Percentiles rank a stretch among this genome's conserved stretches.
Conservation (phyloP, 2,113 vertebrate species). For the Onychostoma macrolepis region DNA sequence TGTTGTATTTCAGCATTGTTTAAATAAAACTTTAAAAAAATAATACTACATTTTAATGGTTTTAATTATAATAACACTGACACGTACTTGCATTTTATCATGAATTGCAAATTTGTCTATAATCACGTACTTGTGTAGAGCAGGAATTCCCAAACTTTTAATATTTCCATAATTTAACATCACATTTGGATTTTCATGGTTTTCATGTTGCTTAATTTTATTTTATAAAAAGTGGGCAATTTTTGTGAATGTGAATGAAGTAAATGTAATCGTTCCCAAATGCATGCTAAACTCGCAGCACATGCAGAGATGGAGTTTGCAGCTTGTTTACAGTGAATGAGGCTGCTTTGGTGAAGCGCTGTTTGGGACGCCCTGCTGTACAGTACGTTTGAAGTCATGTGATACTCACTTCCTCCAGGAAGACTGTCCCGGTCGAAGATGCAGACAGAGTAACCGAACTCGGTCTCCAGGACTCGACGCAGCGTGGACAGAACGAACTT, state of each 20-base stretch:
- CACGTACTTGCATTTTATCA: too few species aligned
- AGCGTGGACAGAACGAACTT: conserved; percentile 90
- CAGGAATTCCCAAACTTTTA: too few species aligned
- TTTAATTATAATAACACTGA: too few species aligned
- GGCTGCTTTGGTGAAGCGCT: too few species aligned
- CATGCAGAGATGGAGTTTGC: not conserved
- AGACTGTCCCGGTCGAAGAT: conserved; percentile 97
- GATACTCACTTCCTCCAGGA: conserved; percentile 94
- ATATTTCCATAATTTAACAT: too few species aligned
- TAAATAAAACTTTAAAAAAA: too few species aligned
- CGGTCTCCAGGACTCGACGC: conserved; percentile 87
- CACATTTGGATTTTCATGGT: too few species aligned
- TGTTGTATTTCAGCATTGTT: too few species aligned
- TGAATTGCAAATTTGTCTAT: too few species aligned
- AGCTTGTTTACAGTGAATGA: not conserved
- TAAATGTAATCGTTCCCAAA: not conserved
- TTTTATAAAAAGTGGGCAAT: not conserved
- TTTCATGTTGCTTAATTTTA: not conserved
- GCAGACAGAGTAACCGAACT: conserved; percentile 93
- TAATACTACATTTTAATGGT: too few species aligned
- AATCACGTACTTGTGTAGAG: too few species aligned
- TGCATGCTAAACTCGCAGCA: not conserved
- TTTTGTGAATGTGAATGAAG: not conserved
- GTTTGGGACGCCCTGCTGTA: not conserved
- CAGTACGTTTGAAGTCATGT: not conserved